Conservation (phyloP, 2,113 vertebrate genomes). For the Melanocharis versteri region DNA sequence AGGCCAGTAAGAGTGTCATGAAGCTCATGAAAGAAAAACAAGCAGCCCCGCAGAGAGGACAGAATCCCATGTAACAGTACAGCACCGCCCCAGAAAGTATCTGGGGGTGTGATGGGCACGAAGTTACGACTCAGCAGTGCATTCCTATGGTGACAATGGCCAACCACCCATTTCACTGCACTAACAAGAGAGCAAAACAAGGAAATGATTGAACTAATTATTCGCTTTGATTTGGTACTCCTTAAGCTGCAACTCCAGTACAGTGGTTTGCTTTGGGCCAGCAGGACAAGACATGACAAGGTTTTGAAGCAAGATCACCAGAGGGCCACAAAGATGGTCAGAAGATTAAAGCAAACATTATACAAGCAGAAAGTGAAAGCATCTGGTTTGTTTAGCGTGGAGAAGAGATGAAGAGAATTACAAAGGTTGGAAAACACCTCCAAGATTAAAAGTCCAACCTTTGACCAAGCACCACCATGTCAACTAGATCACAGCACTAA, state of each 20-base stretch:
- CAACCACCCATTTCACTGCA: not conserved
- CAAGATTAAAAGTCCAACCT: not conserved
- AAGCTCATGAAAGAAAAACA: not conserved
- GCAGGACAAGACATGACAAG: not conserved
- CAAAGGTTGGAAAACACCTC: not conserved
- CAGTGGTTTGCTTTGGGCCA: not conserved
- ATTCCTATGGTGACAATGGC: not conserved
- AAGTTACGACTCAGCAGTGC: not conserved
- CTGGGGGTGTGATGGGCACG: not conserved
- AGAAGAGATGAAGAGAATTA: not conserved
- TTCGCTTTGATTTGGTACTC: not conserved
- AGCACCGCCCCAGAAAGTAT: not conserved
- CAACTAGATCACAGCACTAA: not conserved
- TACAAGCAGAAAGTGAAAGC: not conserved
- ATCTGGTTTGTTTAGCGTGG: not conserved
- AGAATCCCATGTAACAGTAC: not conserved
- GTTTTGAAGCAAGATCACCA: not conserved
- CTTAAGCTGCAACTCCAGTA: not conserved
- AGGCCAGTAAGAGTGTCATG: not conserved
- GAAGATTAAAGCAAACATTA: not conserved
- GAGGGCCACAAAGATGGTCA: not conserved
- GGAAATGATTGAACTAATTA: not conserved
- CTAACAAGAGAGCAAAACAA: not conserved
- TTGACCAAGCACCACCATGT: not conserved
- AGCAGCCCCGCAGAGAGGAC: not conserved